These are phyloP conservation scores for Hemibagrus guttatus DNA, from an alignment of 2,797 vertebrate species.

Conservation along the genomic window DNA sequence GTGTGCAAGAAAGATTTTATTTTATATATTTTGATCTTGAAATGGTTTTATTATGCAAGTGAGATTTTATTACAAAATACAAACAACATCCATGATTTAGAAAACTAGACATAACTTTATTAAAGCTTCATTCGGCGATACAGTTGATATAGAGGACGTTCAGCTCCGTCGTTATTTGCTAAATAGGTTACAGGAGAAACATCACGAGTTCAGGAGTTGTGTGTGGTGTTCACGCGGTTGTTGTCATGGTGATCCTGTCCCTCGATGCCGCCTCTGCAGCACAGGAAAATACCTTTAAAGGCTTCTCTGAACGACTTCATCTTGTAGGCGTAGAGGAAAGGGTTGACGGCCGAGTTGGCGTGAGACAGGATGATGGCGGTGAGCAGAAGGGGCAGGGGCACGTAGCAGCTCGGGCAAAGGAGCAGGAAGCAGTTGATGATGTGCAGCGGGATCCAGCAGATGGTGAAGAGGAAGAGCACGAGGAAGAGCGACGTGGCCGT, in stretches of 20 bases:
- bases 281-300: constrained; percentile 73
- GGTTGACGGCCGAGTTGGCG: constrained; percentile 79
- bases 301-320: constrained; percentile 77
- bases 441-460: constrained; percentile 81
- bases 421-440: constrained; percentile 79
- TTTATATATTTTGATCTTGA: neutral
- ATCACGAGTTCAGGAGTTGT: constrained; percentile 31
- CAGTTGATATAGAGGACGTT: neutral
- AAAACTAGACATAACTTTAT: neutral
- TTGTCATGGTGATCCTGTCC: constrained; percentile 43
- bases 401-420: constrained; percentile 67
- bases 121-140: neutral
- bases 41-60: neutral
- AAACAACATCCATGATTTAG: no score
- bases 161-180: neutral
- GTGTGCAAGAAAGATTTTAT: neutral
- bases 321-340: constrained; percentile 73
- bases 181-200: neutral
- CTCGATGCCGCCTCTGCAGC: constrained; percentile 57
- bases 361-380: constrained; percentile 79
- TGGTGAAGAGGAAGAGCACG: constrained; percentile 78
- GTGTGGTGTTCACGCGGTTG: constrained; percentile 1
- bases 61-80: neutral
- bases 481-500: constrained; percentile 76
- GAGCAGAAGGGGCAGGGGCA: constrained; percentile 73